A percentile compares a stretch with the other conserved stretches of the same genome.
These are phyloP conservation scores for Cottoperca gobio DNA, from an alignment of 2,797 vertebrate species.

Conservation along the genomic window DNA sequence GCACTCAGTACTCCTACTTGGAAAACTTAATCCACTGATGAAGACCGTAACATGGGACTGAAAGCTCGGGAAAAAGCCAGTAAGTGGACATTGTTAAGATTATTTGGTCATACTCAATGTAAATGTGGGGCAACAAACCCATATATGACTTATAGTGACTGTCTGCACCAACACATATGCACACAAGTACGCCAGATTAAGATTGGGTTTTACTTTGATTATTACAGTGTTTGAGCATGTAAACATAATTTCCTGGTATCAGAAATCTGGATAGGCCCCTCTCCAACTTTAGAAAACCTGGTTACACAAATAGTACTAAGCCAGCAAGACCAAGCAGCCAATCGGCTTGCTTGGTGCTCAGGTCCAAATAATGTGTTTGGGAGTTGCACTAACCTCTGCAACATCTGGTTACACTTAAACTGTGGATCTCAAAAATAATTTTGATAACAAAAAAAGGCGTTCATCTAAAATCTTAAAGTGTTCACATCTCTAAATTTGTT, in stretches of 20 bases:
- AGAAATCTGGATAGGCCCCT: neutral
- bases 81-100: neutral
- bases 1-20: neutral
- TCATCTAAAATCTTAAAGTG: too few species aligned
- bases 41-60: neutral
- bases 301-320: neutral
- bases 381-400: neutral
- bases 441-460: too few species aligned
- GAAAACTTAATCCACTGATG: neutral
- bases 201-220: neutral
- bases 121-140: neutral
- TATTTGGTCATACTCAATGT: neutral
- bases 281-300: neutral
- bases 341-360: neutral
- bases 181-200: neutral
- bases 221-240: neutral
- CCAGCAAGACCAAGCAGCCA: constrained; percentile 2
- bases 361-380: neutral
- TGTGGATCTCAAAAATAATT: too few species aligned
- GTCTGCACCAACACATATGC: neutral
- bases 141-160: neutral
- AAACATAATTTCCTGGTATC: neutral
- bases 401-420: neutral
- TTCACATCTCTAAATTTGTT: too few species aligned
- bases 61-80: neutral